A percentile compares a stretch with the other conserved stretches of the same genome.
Conservation (phyloP, 2,888 invertebrate genomes). For the Leptopilina myrica region DNA sequence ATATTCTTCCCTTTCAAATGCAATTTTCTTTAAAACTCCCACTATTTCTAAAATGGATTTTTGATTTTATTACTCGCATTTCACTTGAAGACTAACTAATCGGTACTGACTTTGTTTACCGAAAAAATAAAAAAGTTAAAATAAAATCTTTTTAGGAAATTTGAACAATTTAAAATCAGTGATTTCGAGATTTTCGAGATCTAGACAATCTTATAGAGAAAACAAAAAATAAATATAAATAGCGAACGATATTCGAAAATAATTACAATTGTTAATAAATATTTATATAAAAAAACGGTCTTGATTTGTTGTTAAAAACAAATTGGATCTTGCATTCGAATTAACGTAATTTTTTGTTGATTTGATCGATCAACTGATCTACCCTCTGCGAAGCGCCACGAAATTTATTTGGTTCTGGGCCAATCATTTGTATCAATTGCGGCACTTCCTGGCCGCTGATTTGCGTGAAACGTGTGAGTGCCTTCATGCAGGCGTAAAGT, state of each 20-base stretch:
- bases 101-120: conserved; percentile 11
- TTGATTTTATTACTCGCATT: too few relatives aligned
- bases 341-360: conserved; percentile 82
- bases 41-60: too few relatives aligned
- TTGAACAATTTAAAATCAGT: too few relatives aligned
- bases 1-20: neutral
- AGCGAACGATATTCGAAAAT: conserved; percentile 11
- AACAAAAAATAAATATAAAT: conserved; percentile 23
- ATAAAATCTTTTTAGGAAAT: too few relatives aligned
- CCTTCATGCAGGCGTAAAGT: conserved; percentile 87
- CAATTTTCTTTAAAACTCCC: too few relatives aligned
- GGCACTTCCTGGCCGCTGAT: conserved; percentile 91
- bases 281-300: conserved; percentile 24
- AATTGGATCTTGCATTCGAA: neutral
- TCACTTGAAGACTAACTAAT: neutral
- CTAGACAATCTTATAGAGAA: too few relatives aligned
- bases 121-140: neutral
- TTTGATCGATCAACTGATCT: conserved; percentile 88
- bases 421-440: conserved; percentile 93
- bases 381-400: conserved; percentile 88
- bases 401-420: conserved; percentile 90
- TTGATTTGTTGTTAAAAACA: neutral
- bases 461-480: conserved; percentile 84
- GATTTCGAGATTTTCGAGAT: too few relatives aligned
- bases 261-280: conserved; percentile 22